Base-by-base conservation (phyloP, 2,888 invertebrate genomes). In the Augochlorella aurata region DNA sequence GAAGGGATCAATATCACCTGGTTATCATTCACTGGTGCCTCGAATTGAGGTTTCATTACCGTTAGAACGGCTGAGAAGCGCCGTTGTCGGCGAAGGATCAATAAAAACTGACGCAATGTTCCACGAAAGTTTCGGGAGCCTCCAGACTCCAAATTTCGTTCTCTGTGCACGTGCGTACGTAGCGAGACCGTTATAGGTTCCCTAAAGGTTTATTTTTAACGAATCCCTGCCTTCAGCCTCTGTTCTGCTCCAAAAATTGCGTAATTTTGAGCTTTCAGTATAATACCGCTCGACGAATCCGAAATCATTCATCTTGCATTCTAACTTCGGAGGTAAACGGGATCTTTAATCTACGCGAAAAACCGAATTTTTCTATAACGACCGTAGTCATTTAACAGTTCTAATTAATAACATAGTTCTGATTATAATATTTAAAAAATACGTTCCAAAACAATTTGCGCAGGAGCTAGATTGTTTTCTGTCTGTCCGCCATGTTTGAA, bases 91-190 rank as follows among this genome's bases (percentile, higher is more conserved):
- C 61, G 58, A 54, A 70, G 79, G 83, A 87, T 89, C 88, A 82
- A 88, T 89, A 87, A 74, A 83, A 88, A 86, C 82, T 89, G 89
- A 89, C 81, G 87, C 81, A 88, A 89, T 54, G 76, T 85, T 84
- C 72, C 70, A 70, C 65, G 76, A 73, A 79, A 82, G 50, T 88
- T 87, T 87, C 82, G 66, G 81, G 65, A 68, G 68, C 12, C 45
- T 47, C 18, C 47, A 73, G n/a, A 38, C 73, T 29, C 16, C 49
- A 38, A 63, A 63, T 38, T 63, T 18, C 21, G 49, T 78, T 45
- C 58, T n/a, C 49, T 5, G 38, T 65, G 44, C 66, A 65, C 44
- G 61, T 21, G 65, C 54, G 44, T 38, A 18, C 63, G 18, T 3
- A 1, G 44, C 21, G 47, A 54, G 69, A 21, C 69, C 66, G 71